Evolutionary conservation across 2,888 invertebrate species (phyloP), one percentile per base, ranked within the genome.

Genomic region (Axea sp.): DNA sequence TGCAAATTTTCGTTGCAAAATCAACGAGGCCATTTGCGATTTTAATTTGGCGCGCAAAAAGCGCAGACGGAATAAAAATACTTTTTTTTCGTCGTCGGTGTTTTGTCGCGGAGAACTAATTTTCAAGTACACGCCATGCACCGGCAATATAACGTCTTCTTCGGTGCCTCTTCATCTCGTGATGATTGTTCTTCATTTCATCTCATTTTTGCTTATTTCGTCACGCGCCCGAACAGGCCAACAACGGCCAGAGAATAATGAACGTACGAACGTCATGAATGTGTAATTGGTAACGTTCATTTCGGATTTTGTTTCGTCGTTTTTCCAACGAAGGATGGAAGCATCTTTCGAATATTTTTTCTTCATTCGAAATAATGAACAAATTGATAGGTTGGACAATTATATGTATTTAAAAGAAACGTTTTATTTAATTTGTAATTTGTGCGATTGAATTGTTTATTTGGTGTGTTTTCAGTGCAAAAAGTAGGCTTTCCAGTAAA

Each of bases 81-180:
- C 15, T 33, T 9, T 30, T 28, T 26, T 17, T 15, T 22, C 11
- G 14, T 11, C 26, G 57, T n/a, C 57, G 35, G 12, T 68, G 64
- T 72, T 74, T 77, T 81, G 77, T 79, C 77, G 72, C 55, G 45
- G 51, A 60, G 67, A 74, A 72, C 65, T 72, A 64, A 78, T 78
- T 76, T 78, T 64, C 62, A 68, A 49, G 69, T 71, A 65, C 77
- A 75, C 74, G 78, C 60, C 72, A 71, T 35, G 75, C 65, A 41
- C 64, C 33, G 45, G 39, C 53, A 74, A 47, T 51, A 64, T 76
- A 80, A 78, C 74, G 76, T 78, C 79, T 75, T 80, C 78, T 75
- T 80, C 64, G 24, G 67, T 2, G 7, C 41, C n/a, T 31, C 15
- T 43, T 24, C n/a, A n/a, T 33, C 67, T 22, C 65, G 55, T 35